phyloP scores from a whole-genome alignment of 2,888 invertebrate genomes.

The Oxyscelio sp. region DNA sequence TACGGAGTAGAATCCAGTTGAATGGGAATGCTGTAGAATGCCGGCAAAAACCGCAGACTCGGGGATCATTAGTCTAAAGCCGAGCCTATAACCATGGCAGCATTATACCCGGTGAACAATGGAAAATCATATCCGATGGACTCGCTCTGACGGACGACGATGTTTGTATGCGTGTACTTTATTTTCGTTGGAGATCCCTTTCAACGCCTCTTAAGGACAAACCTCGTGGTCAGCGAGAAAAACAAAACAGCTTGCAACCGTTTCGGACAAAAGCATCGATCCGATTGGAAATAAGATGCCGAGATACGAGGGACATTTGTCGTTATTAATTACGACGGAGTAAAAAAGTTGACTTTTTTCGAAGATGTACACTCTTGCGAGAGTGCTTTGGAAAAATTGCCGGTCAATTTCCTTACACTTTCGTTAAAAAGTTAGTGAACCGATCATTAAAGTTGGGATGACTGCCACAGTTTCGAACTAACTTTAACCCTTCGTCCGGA shows the following conservation, averaged over 20 bases:
- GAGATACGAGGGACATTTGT: no score
- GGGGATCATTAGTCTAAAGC: slow-evolving; percentile 88
- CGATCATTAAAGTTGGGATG: no score
- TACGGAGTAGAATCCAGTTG: slow-evolving; percentile 80
- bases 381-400: no score
- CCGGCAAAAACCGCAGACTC: slow-evolving; percentile 87
- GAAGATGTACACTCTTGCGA: no score
- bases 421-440: no score
- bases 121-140: slow-evolving; percentile 53
- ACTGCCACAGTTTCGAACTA: no score
- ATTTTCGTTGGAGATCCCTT: slow-evolving; percentile 34
- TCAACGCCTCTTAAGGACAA: slow-evolving; percentile 40
- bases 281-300: not conserved
- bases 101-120: slow-evolving; percentile 85
- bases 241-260: slow-evolving; percentile 10
- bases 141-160: slow-evolving; percentile 24
- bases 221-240: not conserved
- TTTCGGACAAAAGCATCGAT: slow-evolving; percentile 10
- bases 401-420: no score
- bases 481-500: no score
- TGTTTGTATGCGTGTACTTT: slow-evolving; percentile 31
- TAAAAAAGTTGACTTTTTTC: no score
- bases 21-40: slow-evolving; percentile 89
- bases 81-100: slow-evolving; percentile 84
- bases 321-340: no score